Conservation (phyloP, 2,113 vertebrate genomes). For the Carassius auratus region DNA sequence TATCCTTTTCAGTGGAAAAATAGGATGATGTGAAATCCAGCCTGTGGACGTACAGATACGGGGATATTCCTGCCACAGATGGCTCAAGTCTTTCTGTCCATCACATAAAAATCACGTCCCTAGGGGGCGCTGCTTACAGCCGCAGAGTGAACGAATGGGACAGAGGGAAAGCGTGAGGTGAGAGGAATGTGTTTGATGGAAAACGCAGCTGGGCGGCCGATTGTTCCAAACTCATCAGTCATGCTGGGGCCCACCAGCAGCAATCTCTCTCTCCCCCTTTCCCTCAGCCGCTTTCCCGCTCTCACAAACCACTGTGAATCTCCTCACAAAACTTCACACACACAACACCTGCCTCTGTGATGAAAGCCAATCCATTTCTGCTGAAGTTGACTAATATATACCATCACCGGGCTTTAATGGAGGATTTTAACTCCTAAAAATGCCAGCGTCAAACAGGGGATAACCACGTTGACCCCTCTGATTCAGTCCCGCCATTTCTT, state of each 20-base stretch:
- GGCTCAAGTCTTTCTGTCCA: constrained; percentile 71
- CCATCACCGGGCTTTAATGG: constrained; percentile 42
- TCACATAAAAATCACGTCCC: constrained; percentile 74
- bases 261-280: constrained; percentile 41
- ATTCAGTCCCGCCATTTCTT: background rate
- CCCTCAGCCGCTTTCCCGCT: constrained; percentile 30
- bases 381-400: constrained; percentile 39
- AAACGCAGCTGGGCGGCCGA: constrained; percentile 81
- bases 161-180: constrained; percentile 72
- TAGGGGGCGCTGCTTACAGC: constrained; percentile 69
- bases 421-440: constrained; percentile 33
- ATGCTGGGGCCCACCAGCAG: constrained; percentile 79
- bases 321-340: constrained; percentile 39
- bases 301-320: constrained; percentile 33
- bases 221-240: constrained; percentile 80
- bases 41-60: background rate
- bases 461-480: background rate
- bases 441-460: background rate
- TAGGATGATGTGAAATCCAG: constrained; percentile 15
- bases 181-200: constrained; percentile 83
- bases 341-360: constrained; percentile 52
- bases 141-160: constrained; percentile 63
- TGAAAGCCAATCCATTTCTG: constrained; percentile 54
- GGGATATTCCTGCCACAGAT: constrained; percentile 62
- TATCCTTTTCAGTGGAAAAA: constrained; percentile 1